phyloP scores from a whole-genome alignment of 2,888 invertebrate genomes.

The Leptura quadrifasciata region DNA sequence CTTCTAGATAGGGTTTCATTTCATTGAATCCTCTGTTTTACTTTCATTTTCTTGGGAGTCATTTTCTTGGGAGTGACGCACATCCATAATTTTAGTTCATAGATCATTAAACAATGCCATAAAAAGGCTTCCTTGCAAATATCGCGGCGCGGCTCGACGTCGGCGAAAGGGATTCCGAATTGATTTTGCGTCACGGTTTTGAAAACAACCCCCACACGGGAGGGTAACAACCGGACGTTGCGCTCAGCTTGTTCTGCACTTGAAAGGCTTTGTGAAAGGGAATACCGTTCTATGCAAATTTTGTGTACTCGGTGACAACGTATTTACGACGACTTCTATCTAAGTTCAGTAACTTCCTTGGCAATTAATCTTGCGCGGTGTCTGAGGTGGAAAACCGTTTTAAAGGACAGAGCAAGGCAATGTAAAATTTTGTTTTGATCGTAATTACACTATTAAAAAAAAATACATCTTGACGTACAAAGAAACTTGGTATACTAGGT shows the following conservation, averaged over 20 bases:
- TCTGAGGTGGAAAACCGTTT: too few relatives aligned
- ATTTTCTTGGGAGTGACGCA: too few relatives aligned
- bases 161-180: not conserved
- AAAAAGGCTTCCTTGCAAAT: slow-evolving; percentile 2
- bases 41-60: too few relatives aligned
- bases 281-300: slow-evolving; percentile 9
- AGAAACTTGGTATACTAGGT: too few relatives aligned
- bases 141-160: not conserved
- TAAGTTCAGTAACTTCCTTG: not conserved
- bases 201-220: slow-evolving; percentile 19
- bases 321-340: not conserved
- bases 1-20: too few relatives aligned
- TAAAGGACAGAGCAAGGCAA: too few relatives aligned
- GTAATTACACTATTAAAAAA: too few relatives aligned
- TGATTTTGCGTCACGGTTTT: slow-evolving; percentile 15
- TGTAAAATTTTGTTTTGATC: too few relatives aligned
- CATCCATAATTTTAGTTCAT: not conserved
- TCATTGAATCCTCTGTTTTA: too few relatives aligned
- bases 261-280: slow-evolving; percentile 28
- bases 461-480: too few relatives aligned
- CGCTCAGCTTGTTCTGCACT: not conserved
- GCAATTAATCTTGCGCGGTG: not conserved
- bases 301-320: not conserved
- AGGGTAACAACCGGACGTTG: slow-evolving; percentile 41
- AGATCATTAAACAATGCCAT: not conserved